These are phyloP conservation scores for Agonopterix heracliana DNA, from an alignment of 2,888 invertebrate species.

Conservation along the genomic window DNA sequence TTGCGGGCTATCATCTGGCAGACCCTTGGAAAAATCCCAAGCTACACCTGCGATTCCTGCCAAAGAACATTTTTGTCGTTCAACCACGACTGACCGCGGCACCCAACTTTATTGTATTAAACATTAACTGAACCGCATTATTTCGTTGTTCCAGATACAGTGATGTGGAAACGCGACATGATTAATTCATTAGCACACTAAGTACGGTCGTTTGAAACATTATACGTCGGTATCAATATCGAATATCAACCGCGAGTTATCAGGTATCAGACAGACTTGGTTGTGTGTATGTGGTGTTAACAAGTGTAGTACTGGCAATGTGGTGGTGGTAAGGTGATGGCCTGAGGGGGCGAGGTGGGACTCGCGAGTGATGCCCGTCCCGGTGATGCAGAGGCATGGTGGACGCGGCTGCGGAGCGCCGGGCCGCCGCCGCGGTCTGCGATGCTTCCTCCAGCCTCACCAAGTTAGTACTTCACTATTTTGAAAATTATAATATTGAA, in stretches of 20 bases:
- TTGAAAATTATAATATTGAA: neutral
- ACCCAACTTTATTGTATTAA: no score
- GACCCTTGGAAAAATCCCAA: no score
- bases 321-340: constrained; percentile 44
- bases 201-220: constrained; percentile 14
- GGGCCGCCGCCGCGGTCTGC: constrained; percentile 51
- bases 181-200: neutral
- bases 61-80: no score
- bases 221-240: constrained; percentile 23
- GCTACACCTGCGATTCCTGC: no score
- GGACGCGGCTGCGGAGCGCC: constrained; percentile 74
- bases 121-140: neutral
- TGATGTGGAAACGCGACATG: neutral
- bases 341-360: constrained; percentile 4
- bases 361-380: constrained; percentile 64
- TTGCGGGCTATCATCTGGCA: no score
- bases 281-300: constrained; percentile 40
- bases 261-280: constrained; percentile 34
- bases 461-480: constrained; percentile 51
- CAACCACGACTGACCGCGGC: no score
- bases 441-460: constrained; percentile 59
- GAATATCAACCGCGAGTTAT: constrained; percentile 33
- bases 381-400: constrained; percentile 75
- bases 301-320: constrained; percentile 43
- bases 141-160: constrained; percentile 21